A percentile compares a stretch with the other conserved stretches of the same genome.
Conservation (phyloP, 2,797 vertebrate species). For the Poecile montanus region DNA sequence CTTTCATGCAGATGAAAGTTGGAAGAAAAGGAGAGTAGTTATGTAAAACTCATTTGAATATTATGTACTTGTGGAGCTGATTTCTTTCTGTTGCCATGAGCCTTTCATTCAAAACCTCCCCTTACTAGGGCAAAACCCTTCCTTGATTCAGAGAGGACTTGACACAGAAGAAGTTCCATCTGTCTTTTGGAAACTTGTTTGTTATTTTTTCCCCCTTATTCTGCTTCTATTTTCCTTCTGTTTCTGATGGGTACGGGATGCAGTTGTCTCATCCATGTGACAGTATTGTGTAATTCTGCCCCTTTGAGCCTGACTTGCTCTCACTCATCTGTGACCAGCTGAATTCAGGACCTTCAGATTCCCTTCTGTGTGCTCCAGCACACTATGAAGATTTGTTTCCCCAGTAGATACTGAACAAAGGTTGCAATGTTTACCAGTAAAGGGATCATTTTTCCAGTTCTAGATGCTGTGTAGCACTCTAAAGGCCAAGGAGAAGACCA, state of each 20-base stretch:
- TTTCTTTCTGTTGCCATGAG: slow-evolving; percentile 42
- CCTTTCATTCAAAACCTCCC: neutral
- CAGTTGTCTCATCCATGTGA: neutral
- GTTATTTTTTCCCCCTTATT: neutral
- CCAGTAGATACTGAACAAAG: neutral
- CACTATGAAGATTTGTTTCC: neutral
- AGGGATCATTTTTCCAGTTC: neutral
- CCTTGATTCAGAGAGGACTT: neutral
- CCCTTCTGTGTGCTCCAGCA: neutral
- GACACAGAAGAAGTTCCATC: neutral
- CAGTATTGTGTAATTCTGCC: neutral
- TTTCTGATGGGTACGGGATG: neutral
- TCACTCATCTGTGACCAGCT: neutral
- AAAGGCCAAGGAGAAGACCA: neutral
- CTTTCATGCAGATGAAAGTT: neutral
- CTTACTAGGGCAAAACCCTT: neutral
- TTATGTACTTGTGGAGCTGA: slow-evolving; percentile 12
- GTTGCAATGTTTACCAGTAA: neutral
- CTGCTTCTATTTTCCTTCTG: neutral
- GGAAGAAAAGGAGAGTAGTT: slow-evolving; percentile 46
- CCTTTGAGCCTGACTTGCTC: slow-evolving; percentile 9
- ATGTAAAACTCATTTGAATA: slow-evolving; percentile 64
- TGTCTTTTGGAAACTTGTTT: neutral
- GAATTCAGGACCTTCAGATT: slow-evolving; percentile 7
- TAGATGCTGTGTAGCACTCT: neutral